These are phyloP conservation scores for Ciconia stormi DNA, from an alignment of 2,113 vertebrate species.

Conservation along the genomic window DNA sequence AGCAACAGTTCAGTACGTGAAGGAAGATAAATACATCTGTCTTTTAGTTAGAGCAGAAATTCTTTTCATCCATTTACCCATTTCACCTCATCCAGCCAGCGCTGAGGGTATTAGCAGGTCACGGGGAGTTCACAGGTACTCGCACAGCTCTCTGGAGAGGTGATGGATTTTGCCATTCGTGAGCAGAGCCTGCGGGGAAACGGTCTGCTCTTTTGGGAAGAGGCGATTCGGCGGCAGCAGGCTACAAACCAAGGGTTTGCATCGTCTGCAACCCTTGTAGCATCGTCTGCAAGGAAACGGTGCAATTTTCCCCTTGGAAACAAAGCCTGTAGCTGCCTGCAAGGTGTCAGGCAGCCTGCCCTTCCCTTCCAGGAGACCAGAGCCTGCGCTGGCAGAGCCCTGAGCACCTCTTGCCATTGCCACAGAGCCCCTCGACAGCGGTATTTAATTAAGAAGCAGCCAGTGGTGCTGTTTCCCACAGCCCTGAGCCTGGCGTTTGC, in stretches of 20 bases:
- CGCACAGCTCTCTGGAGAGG: not conserved
- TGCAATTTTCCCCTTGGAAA: not conserved
- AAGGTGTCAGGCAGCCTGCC: not conserved
- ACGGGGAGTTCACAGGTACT: not conserved
- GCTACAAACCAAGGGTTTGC: not conserved
- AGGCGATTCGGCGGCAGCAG: not conserved
- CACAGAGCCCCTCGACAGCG: not conserved
- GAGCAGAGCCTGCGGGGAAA: not conserved
- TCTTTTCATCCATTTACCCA: not conserved
- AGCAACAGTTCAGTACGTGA: not conserved
- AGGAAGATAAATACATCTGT: not conserved
- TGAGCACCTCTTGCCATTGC: not conserved
- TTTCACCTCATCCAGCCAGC: not conserved
- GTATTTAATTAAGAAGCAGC: not conserved
- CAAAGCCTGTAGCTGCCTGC: not conserved
- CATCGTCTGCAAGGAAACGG: not conserved
- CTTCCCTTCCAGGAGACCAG: not conserved
- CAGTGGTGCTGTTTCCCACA: not conserved
- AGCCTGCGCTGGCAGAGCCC: not conserved
- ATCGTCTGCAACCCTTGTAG: not conserved
- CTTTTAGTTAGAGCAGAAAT: not conserved
- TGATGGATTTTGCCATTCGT: not conserved
- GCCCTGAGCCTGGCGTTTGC: not conserved
- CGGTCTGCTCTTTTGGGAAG: not conserved
- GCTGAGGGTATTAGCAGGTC: not conserved